A percentile compares a stretch with the other conserved stretches of the same genome.
Conservation (phyloP, 2,113 vertebrate species). For the Dasypus novemcinctus region DNA sequence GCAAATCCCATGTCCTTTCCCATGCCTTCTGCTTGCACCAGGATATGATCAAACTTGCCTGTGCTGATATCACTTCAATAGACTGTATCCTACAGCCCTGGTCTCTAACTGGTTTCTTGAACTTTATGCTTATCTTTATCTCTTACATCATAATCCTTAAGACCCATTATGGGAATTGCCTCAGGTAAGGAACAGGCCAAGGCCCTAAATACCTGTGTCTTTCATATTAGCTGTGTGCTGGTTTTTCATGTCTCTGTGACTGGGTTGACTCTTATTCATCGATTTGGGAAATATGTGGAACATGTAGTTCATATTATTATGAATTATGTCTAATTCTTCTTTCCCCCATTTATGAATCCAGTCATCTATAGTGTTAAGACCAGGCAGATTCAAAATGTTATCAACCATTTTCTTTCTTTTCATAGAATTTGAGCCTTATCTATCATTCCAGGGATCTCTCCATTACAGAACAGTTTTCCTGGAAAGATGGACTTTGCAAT, state of each 20-base stretch:
- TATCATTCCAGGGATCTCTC: background rate
- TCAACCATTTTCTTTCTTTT: background rate
- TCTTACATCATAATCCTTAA: constrained; percentile 47
- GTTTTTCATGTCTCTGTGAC: constrained; percentile 43
- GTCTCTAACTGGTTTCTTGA: constrained; percentile 37
- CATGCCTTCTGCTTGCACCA: constrained; percentile 64
- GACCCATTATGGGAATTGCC: background rate
- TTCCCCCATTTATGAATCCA: constrained; percentile 62
- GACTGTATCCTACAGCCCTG: background rate
- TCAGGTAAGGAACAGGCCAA: constrained; percentile 22
- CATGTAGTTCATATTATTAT: constrained; percentile 39
- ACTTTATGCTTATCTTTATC: constrained; percentile 43
- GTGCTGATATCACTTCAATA: constrained; percentile 57
- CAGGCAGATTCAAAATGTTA: constrained; percentile 17
- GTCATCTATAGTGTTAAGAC: constrained; percentile 63
- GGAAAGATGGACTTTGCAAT: no score
- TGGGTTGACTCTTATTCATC: constrained; percentile 56
- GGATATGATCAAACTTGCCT: constrained; percentile 62
- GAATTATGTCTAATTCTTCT: constrained; percentile 55
- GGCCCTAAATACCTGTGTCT: constrained; percentile 56
- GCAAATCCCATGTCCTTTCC: background rate
- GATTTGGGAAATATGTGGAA: constrained; percentile 55
- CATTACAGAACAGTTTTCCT: background rate
- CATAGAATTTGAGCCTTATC: background rate
- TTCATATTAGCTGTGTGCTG: constrained; percentile 43